Conservation (phyloP, 1,140 invertebrate species). For the Drosophila bipectinata region DNA sequence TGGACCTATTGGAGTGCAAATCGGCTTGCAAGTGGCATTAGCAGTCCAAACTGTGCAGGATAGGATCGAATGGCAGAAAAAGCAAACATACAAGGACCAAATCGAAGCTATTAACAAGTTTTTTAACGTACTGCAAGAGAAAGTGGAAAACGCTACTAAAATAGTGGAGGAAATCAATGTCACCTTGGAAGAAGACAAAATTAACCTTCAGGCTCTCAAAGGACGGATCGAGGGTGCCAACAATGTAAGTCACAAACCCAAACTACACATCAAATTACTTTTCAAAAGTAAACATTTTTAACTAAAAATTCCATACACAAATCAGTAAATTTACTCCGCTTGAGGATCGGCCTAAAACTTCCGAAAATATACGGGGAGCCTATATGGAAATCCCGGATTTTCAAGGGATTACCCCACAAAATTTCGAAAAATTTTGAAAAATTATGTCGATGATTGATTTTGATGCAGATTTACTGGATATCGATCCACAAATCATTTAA, state of each 20-base stretch:
- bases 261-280: too few relatives aligned
- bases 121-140: background rate
- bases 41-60: background rate
- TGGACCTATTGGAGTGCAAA: background rate
- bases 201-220: background rate
- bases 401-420: too few relatives aligned
- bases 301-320: too few relatives aligned
- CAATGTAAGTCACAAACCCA: background rate
- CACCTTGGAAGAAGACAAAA: background rate
- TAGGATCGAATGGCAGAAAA: background rate
- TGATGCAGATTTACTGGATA: too few relatives aligned
- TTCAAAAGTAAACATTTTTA: too few relatives aligned
- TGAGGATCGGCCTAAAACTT: too few relatives aligned
- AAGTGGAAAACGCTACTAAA: background rate
- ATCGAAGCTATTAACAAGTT: background rate
- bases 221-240: background rate
- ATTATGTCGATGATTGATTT: too few relatives aligned
- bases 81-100: background rate
- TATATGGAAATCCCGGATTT: too few relatives aligned
- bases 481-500: too few relatives aligned
- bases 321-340: too few relatives aligned
- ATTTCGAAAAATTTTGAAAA: too few relatives aligned
- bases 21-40: background rate
- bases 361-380: too few relatives aligned
- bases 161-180: background rate